These are phyloP conservation scores for Cariama cristata DNA, from an alignment of 2,113 vertebrate genomes.

Conservation along the genomic window DNA sequence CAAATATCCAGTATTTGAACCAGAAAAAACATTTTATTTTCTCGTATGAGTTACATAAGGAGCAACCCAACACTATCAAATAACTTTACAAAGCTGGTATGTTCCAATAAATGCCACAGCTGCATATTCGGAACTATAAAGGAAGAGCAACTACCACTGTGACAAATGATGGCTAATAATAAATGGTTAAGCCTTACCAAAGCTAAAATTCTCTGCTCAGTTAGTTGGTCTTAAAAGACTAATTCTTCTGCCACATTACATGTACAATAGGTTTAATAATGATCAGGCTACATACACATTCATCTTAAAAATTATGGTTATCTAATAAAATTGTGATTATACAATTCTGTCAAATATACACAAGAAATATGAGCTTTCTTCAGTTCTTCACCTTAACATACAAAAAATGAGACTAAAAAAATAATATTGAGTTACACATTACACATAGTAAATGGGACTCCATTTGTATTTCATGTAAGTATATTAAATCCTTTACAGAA, in stretches of 20 bases:
- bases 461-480: not conserved
- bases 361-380: not conserved
- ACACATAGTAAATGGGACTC: fast-evolving
- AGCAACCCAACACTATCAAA: not conserved
- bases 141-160: not conserved
- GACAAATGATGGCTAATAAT: not conserved
- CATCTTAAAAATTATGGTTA: not conserved
- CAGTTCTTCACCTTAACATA: not conserved
- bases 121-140: not conserved
- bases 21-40: not conserved
- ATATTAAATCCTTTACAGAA: not conserved
- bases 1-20: not conserved
- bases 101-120: not conserved
- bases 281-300: not conserved
- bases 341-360: not conserved
- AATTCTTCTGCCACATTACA: not conserved
- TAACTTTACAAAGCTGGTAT: not conserved
- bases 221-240: not conserved
- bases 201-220: not conserved
- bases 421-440: not conserved
- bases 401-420: not conserved
- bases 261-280: not conserved
- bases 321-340: not conserved
- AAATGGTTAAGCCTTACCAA: not conserved
- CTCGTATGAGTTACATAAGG: not conserved